Conservation (phyloP, 2,113 vertebrate species). For the Ictalurus punctatus region DNA sequence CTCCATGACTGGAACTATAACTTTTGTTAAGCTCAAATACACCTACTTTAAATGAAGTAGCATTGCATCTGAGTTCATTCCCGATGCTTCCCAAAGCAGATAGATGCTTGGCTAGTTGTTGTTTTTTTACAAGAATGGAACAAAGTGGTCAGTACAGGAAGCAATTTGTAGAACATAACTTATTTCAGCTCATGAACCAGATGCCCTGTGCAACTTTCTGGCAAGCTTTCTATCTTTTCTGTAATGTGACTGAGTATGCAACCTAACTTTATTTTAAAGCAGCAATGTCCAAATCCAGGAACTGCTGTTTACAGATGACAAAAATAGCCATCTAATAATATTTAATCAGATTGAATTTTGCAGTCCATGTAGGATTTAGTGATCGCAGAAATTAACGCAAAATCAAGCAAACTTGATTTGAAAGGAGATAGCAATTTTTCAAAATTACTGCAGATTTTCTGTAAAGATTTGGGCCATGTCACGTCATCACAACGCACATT, state of each 20-base stretch:
- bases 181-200: not conserved
- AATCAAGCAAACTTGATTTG: no score
- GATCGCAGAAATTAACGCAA: no score
- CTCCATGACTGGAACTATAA: not conserved
- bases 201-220: not conserved
- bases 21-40: not conserved
- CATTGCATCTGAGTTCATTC: conserved; percentile 33
- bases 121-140: conserved; percentile 40
- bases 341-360: not conserved
- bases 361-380: no score
- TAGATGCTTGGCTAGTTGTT: not conserved
- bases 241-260: not conserved
- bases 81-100: conserved; percentile 24
- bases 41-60: conserved; percentile 35
- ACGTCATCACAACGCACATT: no score
- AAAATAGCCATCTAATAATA: not conserved
- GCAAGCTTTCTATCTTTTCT: not conserved
- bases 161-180: not conserved
- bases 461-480: no score
- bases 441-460: no score
- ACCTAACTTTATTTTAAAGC: not conserved
- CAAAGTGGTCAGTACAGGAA: conserved; percentile 18
- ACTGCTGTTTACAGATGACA: not conserved
- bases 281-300: not conserved
- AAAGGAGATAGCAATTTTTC: no score